Evolutionary conservation across 2,113 vertebrate genomes (phyloP).

Genomic region (Sorex araneus): DNA sequence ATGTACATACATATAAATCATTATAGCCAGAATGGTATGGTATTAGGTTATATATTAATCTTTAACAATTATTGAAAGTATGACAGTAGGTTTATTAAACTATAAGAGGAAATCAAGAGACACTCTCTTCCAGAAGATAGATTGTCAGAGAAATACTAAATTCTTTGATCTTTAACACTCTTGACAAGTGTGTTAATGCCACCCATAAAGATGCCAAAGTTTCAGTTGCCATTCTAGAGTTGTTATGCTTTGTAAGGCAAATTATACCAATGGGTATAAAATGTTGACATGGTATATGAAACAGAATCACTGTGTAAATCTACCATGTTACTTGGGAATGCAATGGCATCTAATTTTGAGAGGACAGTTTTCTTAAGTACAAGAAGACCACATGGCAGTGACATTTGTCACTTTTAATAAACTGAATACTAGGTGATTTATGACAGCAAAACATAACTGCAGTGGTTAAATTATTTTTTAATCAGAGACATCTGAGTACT

Average conservation of each 20-base stretch:
- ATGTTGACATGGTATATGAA: background rate
- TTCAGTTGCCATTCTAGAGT: background rate
- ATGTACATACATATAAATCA: background rate
- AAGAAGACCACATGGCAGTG: background rate
- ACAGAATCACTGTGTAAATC: background rate
- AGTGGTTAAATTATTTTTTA: conserved; percentile 17
- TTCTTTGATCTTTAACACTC: background rate
- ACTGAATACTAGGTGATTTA: background rate
- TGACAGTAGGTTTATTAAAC: background rate
- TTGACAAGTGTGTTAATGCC: background rate
- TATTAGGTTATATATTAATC: background rate
- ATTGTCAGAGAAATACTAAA: background rate
- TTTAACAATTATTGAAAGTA: background rate
- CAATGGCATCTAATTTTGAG: background rate
- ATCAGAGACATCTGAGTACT: background rate
- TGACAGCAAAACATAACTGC: background rate
- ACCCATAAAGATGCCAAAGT: background rate
- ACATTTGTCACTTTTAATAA: background rate
- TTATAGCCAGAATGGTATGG: background rate
- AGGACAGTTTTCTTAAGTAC: background rate
- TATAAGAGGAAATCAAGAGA: background rate
- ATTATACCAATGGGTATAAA: background rate
- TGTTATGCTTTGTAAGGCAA: background rate
- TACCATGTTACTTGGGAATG: background rate
- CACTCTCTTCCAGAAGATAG: conserved; percentile 11